phyloP scores from a whole-genome alignment of 2,797 vertebrate species.

The Anabas testudineus region DNA sequence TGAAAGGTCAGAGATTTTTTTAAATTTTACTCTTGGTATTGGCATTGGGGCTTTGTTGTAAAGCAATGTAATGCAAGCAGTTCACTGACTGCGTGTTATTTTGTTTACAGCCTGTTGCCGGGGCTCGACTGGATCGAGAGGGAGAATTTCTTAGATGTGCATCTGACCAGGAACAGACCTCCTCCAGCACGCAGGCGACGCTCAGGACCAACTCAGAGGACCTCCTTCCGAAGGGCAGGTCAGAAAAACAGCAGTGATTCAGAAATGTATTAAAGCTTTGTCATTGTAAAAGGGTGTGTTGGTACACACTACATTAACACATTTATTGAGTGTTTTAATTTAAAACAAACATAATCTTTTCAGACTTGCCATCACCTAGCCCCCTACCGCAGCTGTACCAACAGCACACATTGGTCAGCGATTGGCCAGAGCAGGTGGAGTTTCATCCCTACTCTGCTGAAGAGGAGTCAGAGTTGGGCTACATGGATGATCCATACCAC shows the following conservation, averaged over 20 bases:
- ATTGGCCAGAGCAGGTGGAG: conserved; percentile 86
- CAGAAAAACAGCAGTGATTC: conserved; percentile 15
- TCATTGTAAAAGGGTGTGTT: not conserved
- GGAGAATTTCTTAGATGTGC: conserved; percentile 88
- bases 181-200: conserved; percentile 85
- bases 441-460: conserved; percentile 85
- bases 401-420: conserved; percentile 74
- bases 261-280: not conserved
- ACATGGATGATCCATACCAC: conserved; percentile 88
- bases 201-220: conserved; percentile 83
- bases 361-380: conserved; percentile 84
- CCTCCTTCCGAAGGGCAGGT: conserved; percentile 85
- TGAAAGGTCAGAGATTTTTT: conserved; percentile 76
- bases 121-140: conserved; percentile 87
- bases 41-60: not conserved
- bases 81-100: conserved; percentile 10
- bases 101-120: conserved; percentile 78
- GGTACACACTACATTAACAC: too few relatives aligned
- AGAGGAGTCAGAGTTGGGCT: conserved; percentile 86
- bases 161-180: conserved; percentile 87
- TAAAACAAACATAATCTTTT: conserved; percentile 31
- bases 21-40: not conserved
- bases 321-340: conserved; percentile 22
- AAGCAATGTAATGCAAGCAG: not conserved
- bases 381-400: conserved; percentile 82